These are phyloP conservation scores for Formica exsecta DNA, from an alignment of 1,140 invertebrate genomes.

Conservation along the genomic window DNA sequence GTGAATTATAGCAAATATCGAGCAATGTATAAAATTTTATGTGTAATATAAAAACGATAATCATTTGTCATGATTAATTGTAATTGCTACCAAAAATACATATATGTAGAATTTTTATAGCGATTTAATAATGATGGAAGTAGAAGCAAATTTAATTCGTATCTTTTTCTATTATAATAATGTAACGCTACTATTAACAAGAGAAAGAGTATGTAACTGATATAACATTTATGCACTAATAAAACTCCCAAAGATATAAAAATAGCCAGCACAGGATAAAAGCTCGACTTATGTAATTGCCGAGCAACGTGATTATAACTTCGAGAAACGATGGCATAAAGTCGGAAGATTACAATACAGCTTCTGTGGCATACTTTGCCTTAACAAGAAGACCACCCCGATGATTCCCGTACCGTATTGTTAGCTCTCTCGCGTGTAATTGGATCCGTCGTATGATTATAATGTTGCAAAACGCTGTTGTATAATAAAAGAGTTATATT, in stretches of 20 bases:
- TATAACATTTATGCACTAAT: constrained; percentile 11
- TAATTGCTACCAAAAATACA: not conserved
- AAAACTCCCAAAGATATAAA: constrained; percentile 20
- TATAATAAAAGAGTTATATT: not conserved
- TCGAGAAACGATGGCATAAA: constrained; percentile 37
- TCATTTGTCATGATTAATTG: not conserved
- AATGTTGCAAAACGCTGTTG: not conserved
- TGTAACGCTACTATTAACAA: not conserved
- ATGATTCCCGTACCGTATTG: constrained; percentile 20
- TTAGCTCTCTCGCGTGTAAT: not conserved
- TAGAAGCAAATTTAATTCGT: not conserved
- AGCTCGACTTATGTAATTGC: constrained; percentile 34
- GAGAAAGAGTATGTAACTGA: not conserved
- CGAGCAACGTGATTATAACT: constrained; percentile 45
- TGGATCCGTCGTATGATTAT: constrained; percentile 13
- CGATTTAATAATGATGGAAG: constrained; percentile 14
- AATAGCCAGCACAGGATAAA: constrained; percentile 7
- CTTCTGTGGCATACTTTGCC: constrained; percentile 18
- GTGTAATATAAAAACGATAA: not conserved
- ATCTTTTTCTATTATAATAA: not conserved
- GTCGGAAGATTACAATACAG: constrained; percentile 47
- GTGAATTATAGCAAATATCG: not conserved
- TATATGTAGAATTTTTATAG: not conserved
- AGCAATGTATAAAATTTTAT: not conserved
- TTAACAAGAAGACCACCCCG: constrained; percentile 35